Conservation (phyloP, 2,113 vertebrate genomes). For the Piprites chloris region DNA sequence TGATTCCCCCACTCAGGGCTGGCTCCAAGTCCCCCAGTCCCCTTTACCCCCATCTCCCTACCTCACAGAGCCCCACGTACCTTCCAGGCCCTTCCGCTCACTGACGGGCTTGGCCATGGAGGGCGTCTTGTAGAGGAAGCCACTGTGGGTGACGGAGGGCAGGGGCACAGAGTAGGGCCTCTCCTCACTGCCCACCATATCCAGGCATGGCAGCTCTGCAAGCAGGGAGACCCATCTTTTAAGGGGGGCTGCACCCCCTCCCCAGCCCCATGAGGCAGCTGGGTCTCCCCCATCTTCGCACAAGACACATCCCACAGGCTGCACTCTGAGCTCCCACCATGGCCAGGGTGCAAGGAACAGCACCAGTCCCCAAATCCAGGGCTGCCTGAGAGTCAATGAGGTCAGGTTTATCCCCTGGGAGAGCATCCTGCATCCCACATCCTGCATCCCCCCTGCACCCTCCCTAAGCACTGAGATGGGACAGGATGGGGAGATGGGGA, state of each 20-base stretch:
- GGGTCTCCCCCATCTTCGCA: background rate
- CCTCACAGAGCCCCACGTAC: constrained; percentile 42
- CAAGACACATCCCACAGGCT: background rate
- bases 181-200: constrained; percentile 63
- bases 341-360: background rate
- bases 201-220: constrained; percentile 83
- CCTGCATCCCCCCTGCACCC: background rate
- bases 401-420: background rate
- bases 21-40: background rate
- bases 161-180: constrained; percentile 74
- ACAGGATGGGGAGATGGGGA: background rate
- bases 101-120: constrained; percentile 82
- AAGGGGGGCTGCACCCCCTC: background rate
- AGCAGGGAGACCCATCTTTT: background rate
- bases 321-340: rapidly evolving
- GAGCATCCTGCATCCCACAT: background rate
- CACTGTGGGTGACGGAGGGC: constrained; percentile 83
- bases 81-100: constrained; percentile 86
- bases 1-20: background rate
- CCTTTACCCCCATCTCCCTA: background rate
- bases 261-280: background rate
- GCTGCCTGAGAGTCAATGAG: background rate
- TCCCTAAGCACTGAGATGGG: background rate
- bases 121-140: constrained; percentile 90
- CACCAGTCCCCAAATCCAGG: background rate